Percentiles rank a stretch among this genome's conserved stretches.
Conservation (phyloP, 2,797 vertebrate species). For the Pachyuromys duprasi region DNA sequence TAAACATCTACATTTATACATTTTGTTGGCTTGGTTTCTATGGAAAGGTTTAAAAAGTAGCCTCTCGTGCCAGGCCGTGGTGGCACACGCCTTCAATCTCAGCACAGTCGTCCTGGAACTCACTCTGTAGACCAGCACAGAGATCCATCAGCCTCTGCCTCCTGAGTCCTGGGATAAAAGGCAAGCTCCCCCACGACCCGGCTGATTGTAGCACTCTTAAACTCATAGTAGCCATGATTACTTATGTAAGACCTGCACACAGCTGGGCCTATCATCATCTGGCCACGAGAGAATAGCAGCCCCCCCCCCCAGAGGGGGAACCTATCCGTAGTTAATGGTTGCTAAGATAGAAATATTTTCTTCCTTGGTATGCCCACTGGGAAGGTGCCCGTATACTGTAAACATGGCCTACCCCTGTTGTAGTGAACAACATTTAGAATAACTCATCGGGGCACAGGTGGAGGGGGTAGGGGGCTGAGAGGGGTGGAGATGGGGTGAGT, state of each 20-base stretch:
- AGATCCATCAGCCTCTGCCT: not conserved
- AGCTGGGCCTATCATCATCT: no score
- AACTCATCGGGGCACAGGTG: not conserved
- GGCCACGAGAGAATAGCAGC: not conserved
- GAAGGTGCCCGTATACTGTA: not conserved
- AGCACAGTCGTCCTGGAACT: not conserved
- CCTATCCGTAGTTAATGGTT: not conserved
- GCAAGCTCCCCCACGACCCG: not conserved
- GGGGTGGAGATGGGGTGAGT: not conserved
- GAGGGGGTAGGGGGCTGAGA: not conserved
- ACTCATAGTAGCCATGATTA: not conserved
- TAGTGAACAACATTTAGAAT: not conserved
- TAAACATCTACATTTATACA: not conserved
- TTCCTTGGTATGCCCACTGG: not conserved
- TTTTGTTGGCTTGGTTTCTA: not conserved
- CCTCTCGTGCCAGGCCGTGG: not conserved
- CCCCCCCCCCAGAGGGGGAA: not conserved
- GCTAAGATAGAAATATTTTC: not conserved
- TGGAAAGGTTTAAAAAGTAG: conserved; percentile 30
- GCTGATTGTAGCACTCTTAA: not conserved
- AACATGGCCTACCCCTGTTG: not conserved
- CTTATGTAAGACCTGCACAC: not conserved
- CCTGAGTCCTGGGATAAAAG: not conserved
- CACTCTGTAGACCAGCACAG: no score
- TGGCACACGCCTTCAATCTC: not conserved